Percentiles rank a stretch among this genome's conserved stretches.
Evolutionary conservation across 2,888 invertebrate genomes (phyloP).

Genomic region (Erpobdella octoculata): DNA sequence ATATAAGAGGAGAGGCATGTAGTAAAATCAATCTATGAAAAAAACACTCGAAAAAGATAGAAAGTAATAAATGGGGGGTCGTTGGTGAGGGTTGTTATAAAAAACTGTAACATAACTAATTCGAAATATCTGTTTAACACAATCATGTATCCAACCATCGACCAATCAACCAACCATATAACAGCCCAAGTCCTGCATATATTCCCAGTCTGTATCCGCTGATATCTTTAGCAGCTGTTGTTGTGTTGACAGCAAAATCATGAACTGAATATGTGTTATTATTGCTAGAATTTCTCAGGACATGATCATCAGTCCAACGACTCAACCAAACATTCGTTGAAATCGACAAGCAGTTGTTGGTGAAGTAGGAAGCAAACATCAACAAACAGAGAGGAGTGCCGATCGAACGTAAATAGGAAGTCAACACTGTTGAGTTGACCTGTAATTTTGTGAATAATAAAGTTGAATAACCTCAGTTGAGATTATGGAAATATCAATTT

Average conservation of each 20-base stretch:
- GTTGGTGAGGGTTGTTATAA: too few species aligned
- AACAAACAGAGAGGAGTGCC: background rate
- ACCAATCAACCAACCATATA: background rate
- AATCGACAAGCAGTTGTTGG: conserved; percentile 15
- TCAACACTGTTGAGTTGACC: conserved; percentile 5
- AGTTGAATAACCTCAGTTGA: background rate
- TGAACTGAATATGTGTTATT: background rate
- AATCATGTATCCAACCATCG: too few species aligned
- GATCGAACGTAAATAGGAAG: background rate
- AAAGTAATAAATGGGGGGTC: too few species aligned
- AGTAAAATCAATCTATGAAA: too few species aligned
- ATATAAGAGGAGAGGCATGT: too few species aligned
- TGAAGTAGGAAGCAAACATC: background rate
- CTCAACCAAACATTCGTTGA: conserved; percentile 21
- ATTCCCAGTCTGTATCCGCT: background rate
- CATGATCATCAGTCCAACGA: conserved; percentile 2
- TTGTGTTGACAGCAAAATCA: background rate
- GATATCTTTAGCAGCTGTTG: background rate
- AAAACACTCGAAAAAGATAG: too few species aligned
- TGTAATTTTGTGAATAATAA: too few species aligned
- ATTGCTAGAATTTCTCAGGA: background rate
- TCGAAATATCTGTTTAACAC: too few species aligned
- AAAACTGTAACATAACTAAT: too few species aligned
- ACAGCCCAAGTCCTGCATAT: background rate
- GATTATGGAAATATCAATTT: background rate